A percentile compares a stretch with the other conserved stretches of the same genome.
Conservation (phyloP, 2,113 vertebrate species). For the Myotis lucifugus region DNA sequence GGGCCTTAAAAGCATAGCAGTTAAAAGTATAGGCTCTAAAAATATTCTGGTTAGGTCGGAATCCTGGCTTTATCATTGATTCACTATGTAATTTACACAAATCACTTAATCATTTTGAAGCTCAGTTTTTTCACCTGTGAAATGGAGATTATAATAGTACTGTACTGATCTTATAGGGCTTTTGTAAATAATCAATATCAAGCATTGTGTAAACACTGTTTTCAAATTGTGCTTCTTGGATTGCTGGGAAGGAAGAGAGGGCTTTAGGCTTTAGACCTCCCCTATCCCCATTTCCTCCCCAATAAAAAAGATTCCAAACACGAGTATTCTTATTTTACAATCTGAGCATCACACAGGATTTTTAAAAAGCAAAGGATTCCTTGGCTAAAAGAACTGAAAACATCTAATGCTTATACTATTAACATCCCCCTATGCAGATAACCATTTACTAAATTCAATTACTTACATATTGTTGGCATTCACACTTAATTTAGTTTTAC, state of each 20-base stretch:
- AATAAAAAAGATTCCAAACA: background rate
- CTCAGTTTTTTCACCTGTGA: conserved; percentile 33
- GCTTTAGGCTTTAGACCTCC: background rate
- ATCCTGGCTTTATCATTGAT: background rate
- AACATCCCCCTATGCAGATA: conserved; percentile 22
- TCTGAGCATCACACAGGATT: conserved; percentile 4
- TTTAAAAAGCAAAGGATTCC: conserved; percentile 39
- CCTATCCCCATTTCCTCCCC: background rate
- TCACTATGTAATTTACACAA: background rate
- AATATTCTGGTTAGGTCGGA: background rate
- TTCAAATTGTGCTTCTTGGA: conserved; percentile 7
- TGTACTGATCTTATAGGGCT: background rate
- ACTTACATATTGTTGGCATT: conserved; percentile 36
- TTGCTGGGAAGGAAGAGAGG: background rate
- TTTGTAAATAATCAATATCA: background rate
- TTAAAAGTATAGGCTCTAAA: background rate
- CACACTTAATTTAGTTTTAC: conserved; percentile 31
- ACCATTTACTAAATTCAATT: conserved; percentile 36
- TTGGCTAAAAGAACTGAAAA: conserved; percentile 16
- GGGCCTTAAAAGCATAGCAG: background rate
- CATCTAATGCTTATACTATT: conserved; percentile 35
- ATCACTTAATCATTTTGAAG: background rate
- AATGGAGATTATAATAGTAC: background rate
- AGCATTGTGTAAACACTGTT: background rate
- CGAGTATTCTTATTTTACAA: conserved; percentile 35